These are phyloP conservation scores for Brachystomella parvula DNA, from an alignment of 1,140 invertebrate genomes.

Conservation along the genomic window DNA sequence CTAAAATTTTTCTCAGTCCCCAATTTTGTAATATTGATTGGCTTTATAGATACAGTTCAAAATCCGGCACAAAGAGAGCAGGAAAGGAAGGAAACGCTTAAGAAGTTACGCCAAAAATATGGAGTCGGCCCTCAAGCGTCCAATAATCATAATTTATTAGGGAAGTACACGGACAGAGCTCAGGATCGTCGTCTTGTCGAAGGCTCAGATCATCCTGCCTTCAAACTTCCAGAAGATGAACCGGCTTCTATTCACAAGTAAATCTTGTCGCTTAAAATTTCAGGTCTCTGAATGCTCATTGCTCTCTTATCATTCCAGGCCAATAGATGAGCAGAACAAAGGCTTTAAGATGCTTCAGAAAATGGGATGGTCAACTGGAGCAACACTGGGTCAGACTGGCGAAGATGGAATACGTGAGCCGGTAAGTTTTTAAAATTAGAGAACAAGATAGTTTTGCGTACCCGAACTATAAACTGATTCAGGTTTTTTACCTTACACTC, in stretches of 20 bases:
- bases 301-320: slow-evolving; percentile 47
- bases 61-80: background rate
- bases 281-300: background rate
- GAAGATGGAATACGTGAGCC: slow-evolving; percentile 63
- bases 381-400: slow-evolving; percentile 66
- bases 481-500: background rate
- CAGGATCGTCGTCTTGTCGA: slow-evolving; percentile 60
- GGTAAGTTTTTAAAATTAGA: slow-evolving; percentile 56
- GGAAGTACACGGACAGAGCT: slow-evolving; percentile 67
- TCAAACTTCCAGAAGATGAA: slow-evolving; percentile 62
- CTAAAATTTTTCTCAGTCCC: background rate
- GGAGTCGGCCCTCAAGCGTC: slow-evolving; percentile 55
- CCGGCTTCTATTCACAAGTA: slow-evolving; percentile 69
- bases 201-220: slow-evolving; percentile 65
- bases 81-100: slow-evolving; percentile 55
- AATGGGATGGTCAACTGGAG: slow-evolving; percentile 87
- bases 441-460: background rate
- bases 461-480: background rate
- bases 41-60: background rate
- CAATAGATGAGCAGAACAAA: slow-evolving; percentile 68
- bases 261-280: slow-evolving; percentile 44
- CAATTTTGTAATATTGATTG: no score
- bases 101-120: slow-evolving; percentile 72
- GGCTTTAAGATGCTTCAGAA: slow-evolving; percentile 81
- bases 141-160: slow-evolving; percentile 24